Evolutionary conservation across 2,797 vertebrate genomes (phyloP).

Genomic region (Tragelaphus oryx): DNA sequence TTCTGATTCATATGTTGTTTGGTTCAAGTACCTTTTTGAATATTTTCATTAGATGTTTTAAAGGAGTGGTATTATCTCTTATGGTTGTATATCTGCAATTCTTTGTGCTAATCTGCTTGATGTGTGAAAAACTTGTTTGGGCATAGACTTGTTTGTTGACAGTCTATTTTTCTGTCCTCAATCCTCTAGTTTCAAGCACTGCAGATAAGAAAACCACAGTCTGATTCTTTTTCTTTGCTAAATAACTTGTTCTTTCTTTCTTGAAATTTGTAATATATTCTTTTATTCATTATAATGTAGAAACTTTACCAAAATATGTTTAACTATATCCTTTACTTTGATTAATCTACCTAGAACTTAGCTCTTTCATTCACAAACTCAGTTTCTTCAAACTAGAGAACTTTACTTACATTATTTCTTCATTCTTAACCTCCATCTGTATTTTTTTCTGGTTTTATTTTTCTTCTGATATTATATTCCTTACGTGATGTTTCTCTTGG

Average conservation of each 20-base stretch:
- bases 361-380: background rate
- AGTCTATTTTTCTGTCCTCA: background rate
- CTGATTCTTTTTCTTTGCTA: slow-evolving; percentile 1
- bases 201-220: background rate
- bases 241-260: background rate
- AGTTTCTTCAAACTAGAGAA: background rate
- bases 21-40: background rate
- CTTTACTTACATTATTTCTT: background rate
- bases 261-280: background rate
- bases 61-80: background rate
- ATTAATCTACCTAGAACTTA: background rate
- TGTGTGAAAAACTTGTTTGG: background rate
- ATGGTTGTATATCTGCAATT: background rate
- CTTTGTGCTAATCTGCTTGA: background rate
- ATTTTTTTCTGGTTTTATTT: background rate
- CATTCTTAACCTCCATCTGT: background rate
- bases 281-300: background rate
- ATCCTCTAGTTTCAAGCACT: background rate
- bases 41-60: background rate
- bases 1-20: slow-evolving; percentile 29
- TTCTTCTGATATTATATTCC: background rate
- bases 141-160: background rate
- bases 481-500: background rate
- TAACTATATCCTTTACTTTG: background rate
- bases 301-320: background rate